Evolutionary conservation across 64 coral and sea anemone genomes (phyloP).

Genomic region (Anthopleura sola): DNA sequence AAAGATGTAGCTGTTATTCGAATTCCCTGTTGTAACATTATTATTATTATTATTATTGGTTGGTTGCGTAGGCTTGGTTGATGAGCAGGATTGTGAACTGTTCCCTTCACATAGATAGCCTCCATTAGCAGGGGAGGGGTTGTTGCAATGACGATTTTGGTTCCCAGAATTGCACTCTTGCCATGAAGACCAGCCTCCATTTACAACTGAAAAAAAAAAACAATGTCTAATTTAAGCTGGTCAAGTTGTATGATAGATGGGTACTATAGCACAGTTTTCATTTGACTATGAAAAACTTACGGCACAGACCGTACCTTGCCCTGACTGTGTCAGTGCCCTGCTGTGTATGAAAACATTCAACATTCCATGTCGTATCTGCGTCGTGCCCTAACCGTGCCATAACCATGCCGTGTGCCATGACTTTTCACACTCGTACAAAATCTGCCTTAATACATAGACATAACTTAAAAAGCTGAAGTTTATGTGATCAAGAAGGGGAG

Average conservation of each 20-base stretch:
- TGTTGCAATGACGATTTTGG: conserved; percentile 43
- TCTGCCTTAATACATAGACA: too few species aligned
- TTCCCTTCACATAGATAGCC: conserved; percentile 24
- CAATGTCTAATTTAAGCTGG: not conserved
- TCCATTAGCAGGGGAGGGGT: conserved; percentile 40
- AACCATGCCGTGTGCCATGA: too few species aligned
- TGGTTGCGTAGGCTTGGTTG: not conserved
- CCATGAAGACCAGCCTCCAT: conserved; percentile 63
- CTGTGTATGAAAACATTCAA: too few species aligned
- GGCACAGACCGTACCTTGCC: too few species aligned
- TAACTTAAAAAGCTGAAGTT: not conserved
- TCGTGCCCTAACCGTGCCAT: too few species aligned
- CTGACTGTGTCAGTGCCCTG: too few species aligned
- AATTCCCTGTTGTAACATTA: not conserved
- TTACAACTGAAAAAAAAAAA: conserved; percentile 11
- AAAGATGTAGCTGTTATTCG: not conserved
- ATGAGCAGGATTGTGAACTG: not conserved
- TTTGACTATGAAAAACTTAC: too few species aligned
- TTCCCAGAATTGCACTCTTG: conserved; percentile 24
- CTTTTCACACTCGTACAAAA: too few species aligned
- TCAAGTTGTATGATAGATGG: too few species aligned
- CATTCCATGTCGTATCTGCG: too few species aligned
- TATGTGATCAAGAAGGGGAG: not conserved
- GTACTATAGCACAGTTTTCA: too few species aligned
- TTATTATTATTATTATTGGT: not conserved